Evolutionary conservation across 2,113 vertebrate species (phyloP).

Genomic region (Upupa epops): DNA sequence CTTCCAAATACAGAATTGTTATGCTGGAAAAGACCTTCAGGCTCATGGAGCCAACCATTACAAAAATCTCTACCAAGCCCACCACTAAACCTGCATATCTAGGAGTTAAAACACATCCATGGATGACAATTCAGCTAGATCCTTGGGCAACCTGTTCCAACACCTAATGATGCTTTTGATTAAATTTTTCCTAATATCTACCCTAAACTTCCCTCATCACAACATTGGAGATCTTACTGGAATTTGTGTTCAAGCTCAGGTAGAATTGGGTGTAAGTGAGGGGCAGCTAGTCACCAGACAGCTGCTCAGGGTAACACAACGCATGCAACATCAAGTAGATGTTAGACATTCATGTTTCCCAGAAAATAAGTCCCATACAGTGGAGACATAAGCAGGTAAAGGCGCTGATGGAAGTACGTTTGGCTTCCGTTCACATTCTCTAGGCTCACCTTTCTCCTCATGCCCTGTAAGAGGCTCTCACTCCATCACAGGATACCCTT

Average conservation of each 20-base stretch:
- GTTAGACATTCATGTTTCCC: background rate
- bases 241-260: background rate
- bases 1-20: background rate
- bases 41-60: too few relatives aligned
- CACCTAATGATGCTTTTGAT: too few relatives aligned
- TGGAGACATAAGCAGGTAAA: background rate
- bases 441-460: background rate
- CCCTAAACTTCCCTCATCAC: too few relatives aligned
- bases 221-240: background rate
- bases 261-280: background rate
- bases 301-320: background rate
- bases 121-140: too few relatives aligned
- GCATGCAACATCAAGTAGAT: fast-evolving
- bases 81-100: too few relatives aligned
- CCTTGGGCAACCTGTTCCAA: too few relatives aligned
- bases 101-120: too few relatives aligned
- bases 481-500: fast-evolving
- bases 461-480: background rate
- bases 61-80: too few relatives aligned
- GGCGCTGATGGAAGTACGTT: background rate
- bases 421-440: background rate
- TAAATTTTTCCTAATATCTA: too few relatives aligned
- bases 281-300: background rate
- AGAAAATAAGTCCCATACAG: background rate
- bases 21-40: too few relatives aligned